phyloP scores from a whole-genome alignment of 2,797 vertebrate species.

The Neosilurus hyrtlii region DNA sequence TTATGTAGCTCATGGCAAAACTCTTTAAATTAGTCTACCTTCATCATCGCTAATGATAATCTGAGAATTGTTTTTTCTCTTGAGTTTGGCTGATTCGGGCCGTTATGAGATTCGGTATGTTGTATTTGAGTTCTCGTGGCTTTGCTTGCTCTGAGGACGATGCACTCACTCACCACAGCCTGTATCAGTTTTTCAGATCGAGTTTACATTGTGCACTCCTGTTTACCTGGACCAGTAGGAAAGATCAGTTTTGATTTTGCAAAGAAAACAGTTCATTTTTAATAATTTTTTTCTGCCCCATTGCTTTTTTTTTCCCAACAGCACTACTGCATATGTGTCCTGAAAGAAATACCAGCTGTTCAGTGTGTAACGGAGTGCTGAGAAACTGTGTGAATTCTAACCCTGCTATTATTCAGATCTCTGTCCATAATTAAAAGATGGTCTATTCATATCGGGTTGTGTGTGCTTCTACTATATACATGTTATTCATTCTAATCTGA shows the following conservation, averaged over 20 bases:
- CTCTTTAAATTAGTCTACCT: conserved; percentile 12
- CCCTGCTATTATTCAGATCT: conserved; percentile 79
- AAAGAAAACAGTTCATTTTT: no score
- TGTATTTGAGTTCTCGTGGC: conserved; percentile 24
- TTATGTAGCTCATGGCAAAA: conserved; percentile 27
- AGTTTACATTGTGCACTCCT: conserved; percentile 66
- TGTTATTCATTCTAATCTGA: background rate
- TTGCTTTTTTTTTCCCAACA: conserved; percentile 64
- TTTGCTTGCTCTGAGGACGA: conserved; percentile 32
- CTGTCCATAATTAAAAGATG: conserved; percentile 81
- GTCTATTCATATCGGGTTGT: conserved; percentile 72
- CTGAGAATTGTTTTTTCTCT: background rate
- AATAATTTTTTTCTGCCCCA: conserved; percentile 54
- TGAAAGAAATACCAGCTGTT: conserved; percentile 79
- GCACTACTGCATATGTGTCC: conserved; percentile 76
- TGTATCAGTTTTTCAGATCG: background rate
- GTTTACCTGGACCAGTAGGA: conserved; percentile 60
- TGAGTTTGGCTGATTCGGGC: conserved; percentile 28
- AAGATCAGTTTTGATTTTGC: no score
- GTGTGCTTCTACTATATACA: conserved; percentile 54
- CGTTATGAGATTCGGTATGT: conserved; percentile 35
- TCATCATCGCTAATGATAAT: background rate
- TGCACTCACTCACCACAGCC: background rate
- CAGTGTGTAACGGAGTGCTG: conserved; percentile 71
- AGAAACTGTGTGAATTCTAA: conserved; percentile 77